Evolutionary conservation across 2,113 vertebrate genomes (phyloP), one percentile per base, ranked within the genome.

Genomic region (Erythrocercus mccallii): DNA sequence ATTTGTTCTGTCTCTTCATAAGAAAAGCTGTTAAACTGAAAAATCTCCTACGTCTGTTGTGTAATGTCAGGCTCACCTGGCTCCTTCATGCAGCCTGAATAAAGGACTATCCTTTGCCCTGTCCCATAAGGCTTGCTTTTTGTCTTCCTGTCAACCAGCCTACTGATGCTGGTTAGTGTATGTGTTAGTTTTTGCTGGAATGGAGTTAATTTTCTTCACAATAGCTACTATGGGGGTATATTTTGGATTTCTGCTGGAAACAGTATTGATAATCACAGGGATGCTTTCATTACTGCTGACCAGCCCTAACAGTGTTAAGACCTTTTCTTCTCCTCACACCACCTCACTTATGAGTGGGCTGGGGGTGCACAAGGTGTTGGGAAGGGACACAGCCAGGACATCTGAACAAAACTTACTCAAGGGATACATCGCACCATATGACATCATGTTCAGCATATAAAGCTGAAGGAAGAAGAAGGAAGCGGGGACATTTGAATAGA

Each of bases 1-100:
- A 51, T 93, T 95, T 82, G 35, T 92, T 85, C 51, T 76, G 71
- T 57, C 85, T 62, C 50, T 91, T 90, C 60, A 60, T 82, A 93
- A 93, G 40, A 48, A 87, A 88, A 82, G 62, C 66, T 70, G 61
- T 90, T 94, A 85, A 92, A 91, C 84, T 77, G 78, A 87, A 96
- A 96, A 85, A 62, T 73, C 51, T 80, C 66, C 35, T 56, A 11
- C 3, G n/a, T 62, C 54, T 94, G 14, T 65, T 35, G 45, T 73
- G 58, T 50, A 70, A 90, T 33, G 51, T 58, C 38, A 91, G 42
- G 40, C 22, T 90, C 62, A 90, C 71, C 54, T 62, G 66, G 15
- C 21, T 89, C 37, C 42, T 72, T 72, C 68, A 72, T 47, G 25
- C 53, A 65, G 35, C 9, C 61, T 72, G 57, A 76, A 92, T 58